Conservation (phyloP, 2,888 invertebrate species). For the Rotaria sp. region DNA sequence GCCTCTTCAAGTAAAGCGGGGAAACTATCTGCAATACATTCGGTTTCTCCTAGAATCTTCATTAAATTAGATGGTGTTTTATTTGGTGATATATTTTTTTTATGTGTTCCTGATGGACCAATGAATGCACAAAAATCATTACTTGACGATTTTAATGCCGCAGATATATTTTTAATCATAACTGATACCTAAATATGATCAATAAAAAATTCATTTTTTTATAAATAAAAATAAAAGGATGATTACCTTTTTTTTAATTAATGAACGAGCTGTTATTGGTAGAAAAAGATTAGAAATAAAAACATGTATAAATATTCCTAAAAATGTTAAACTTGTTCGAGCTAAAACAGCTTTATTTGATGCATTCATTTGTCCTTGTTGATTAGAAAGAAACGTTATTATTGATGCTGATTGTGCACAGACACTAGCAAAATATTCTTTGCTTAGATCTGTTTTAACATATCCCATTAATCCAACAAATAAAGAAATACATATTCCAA, state of each 20-base stretch:
- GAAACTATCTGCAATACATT: background rate
- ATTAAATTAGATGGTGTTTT: background rate
- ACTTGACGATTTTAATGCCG: background rate
- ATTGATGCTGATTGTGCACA: background rate
- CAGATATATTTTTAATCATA: background rate
- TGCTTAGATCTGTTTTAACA: background rate
- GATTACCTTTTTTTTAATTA: background rate
- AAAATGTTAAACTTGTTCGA: conserved; percentile 28
- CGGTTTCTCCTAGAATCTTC: background rate
- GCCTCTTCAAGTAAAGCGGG: background rate
- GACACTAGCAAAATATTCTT: conserved; percentile 28
- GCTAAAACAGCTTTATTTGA: background rate
- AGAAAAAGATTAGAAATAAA: background rate
- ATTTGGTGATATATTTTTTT: background rate
- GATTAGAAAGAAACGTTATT: conserved; percentile 3
- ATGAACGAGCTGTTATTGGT: conserved; percentile 2
- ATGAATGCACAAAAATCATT: conserved; percentile 18
- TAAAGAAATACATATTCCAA: background rate
- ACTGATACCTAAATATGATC: background rate
- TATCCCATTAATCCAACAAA: conserved; percentile 24
- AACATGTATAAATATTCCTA: conserved; percentile 19
- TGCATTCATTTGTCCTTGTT: background rate
- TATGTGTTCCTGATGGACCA: no score
- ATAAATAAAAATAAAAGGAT: background rate
- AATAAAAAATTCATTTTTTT: no score